Evolutionary conservation across 2,797 vertebrate species (phyloP).

Genomic region (Lates japonicus): DNA sequence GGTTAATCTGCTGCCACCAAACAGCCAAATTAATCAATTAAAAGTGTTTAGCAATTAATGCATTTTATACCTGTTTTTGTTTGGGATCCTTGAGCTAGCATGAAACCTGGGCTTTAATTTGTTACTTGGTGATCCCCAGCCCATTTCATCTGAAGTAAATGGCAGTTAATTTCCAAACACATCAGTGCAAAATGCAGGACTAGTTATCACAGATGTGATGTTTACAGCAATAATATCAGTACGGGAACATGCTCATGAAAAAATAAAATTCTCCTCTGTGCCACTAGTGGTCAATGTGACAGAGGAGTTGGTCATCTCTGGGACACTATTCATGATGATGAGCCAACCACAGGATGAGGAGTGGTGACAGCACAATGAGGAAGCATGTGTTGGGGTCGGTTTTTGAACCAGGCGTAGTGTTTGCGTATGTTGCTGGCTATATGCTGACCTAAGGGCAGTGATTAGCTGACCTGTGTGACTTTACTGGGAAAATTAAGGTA

Average conservation of each 20-base stretch:
- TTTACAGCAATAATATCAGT: background rate
- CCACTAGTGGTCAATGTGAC: background rate
- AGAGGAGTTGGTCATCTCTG: background rate
- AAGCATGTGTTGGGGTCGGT: constrained; percentile 23
- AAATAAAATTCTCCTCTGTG: background rate
- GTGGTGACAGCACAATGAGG: constrained; percentile 12
- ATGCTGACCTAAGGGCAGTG: constrained; percentile 52
- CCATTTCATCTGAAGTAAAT: background rate
- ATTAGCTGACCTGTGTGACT: constrained; percentile 67
- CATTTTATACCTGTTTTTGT: background rate
- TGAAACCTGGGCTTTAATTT: background rate
- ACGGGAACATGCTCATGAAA: background rate
- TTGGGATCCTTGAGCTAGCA: background rate
- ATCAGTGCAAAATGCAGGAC: background rate
- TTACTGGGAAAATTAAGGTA: constrained; percentile 78
- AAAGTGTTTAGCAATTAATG: background rate
- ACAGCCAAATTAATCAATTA: background rate
- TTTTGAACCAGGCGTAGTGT: constrained; percentile 27
- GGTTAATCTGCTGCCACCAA: background rate
- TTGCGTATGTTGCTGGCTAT: constrained; percentile 45
- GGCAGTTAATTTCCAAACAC: background rate
- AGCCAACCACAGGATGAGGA: background rate
- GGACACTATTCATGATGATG: constrained; percentile 3
- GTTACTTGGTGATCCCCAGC: background rate
- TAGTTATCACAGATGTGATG: background rate